Conservation (phyloP, 1,140 invertebrate species). For the Drosophila yakuba region DNA sequence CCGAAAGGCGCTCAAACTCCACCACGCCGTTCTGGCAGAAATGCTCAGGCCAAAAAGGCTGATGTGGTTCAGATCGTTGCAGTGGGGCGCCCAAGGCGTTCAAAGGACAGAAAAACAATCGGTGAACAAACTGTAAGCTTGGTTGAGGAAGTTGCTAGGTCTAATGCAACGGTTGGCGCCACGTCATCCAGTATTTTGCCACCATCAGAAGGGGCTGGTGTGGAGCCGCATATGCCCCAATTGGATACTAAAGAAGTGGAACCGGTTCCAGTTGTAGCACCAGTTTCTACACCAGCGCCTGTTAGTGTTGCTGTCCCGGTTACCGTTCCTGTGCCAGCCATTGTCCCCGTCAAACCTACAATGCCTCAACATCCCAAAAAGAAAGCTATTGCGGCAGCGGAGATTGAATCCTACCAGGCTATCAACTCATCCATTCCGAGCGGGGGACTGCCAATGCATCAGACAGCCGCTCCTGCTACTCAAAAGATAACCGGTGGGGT, state of each 20-base stretch:
- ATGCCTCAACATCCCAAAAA: constrained; percentile 81
- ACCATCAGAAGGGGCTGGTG: background rate
- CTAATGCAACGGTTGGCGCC: constrained; percentile 6
- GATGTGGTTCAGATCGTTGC: constrained; percentile 84
- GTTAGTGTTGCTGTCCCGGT: constrained; percentile 16
- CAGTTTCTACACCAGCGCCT: constrained; percentile 2
- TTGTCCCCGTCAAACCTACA: constrained; percentile 41
- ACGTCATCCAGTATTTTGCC: background rate
- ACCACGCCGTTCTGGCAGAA: constrained; percentile 67
- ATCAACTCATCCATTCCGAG: constrained; percentile 63
- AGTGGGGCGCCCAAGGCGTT: constrained; percentile 86
- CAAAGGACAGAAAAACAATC: constrained; percentile 87
- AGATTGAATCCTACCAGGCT: constrained; percentile 76
- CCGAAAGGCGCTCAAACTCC: constrained; percentile 80
- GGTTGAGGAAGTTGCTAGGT: constrained; percentile 85
- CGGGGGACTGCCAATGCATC: constrained; percentile 64
- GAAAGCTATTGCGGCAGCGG: constrained; percentile 79
- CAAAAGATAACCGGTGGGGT: constrained; percentile 79
- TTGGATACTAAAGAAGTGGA: constrained; percentile 39
- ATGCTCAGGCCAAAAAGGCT: constrained; percentile 64
- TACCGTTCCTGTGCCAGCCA: constrained; percentile 14
- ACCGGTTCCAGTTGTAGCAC: background rate
- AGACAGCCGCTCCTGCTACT: constrained; percentile 73
- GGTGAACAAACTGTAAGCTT: constrained; percentile 86
- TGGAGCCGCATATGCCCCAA: constrained; percentile 39